Conservation (phyloP, 1,140 invertebrate genomes). For the Lordiphosa clarofinis region DNA sequence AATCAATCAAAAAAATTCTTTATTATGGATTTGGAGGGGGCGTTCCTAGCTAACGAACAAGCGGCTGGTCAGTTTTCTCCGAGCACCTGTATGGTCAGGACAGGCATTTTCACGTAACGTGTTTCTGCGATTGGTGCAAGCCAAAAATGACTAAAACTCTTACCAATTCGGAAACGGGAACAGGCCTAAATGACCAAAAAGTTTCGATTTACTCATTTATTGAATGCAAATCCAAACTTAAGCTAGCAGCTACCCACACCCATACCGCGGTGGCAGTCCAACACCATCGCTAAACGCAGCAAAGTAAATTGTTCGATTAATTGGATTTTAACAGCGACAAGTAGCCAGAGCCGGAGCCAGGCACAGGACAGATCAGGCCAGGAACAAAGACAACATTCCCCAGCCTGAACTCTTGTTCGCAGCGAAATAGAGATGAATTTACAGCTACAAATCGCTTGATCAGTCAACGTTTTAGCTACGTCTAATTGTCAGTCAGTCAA, state of each 20-base stretch:
- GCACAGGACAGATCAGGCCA: slow-evolving; percentile 42
- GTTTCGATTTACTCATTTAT: too few species aligned
- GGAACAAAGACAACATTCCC: slow-evolving; percentile 42
- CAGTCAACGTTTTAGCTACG: slow-evolving; percentile 77
- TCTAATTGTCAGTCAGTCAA: slow-evolving; percentile 76
- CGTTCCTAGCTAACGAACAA: too few species aligned
- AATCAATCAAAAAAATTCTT: too few species aligned
- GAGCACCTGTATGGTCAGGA: too few species aligned
- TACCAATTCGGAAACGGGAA: too few species aligned
- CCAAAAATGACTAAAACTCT: too few species aligned
- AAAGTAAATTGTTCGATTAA: slow-evolving; percentile 80
- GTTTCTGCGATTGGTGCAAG: too few species aligned
- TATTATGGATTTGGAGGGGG: too few species aligned
- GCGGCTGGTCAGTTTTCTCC: too few species aligned
- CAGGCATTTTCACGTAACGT: too few species aligned
- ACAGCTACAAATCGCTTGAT: slow-evolving; percentile 80
- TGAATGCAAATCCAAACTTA: too few species aligned
- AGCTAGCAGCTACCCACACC: background rate
- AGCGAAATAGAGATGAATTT: slow-evolving; percentile 78
- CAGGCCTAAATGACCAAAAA: too few species aligned
- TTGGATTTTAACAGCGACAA: slow-evolving; percentile 79
- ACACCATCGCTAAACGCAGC: slow-evolving; percentile 74
- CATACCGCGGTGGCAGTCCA: slow-evolving; percentile 24
- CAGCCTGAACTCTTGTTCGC: slow-evolving; percentile 53
- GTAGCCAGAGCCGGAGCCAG: slow-evolving; percentile 38